A percentile compares a stretch with the other conserved stretches of the same genome.
These are phyloP conservation scores for Sialis fuliginosa DNA, from an alignment of 2,888 invertebrate species.

Conservation along the genomic window DNA sequence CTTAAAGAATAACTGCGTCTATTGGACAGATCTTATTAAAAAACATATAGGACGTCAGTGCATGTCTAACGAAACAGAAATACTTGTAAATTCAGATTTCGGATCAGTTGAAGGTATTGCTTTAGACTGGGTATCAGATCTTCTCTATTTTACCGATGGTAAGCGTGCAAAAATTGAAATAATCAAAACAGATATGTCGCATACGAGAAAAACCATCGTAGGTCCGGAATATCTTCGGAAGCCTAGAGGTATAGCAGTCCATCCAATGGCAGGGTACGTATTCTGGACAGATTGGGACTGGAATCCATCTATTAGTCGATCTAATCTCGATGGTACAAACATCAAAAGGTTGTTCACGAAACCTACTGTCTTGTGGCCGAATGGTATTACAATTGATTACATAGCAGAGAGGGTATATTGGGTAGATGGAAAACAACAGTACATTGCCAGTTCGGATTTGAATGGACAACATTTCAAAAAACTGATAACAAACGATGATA, in stretches of 20 bases:
- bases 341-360: constrained; percentile 44
- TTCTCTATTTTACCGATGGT: constrained; percentile 77
- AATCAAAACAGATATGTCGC: constrained; percentile 44
- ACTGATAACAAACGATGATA: constrained; percentile 42
- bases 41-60: constrained; percentile 69
- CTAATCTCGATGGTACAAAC: constrained; percentile 61
- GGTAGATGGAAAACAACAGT: constrained; percentile 72
- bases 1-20: constrained; percentile 65
- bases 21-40: constrained; percentile 71
- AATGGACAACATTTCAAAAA: constrained; percentile 49
- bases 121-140: constrained; percentile 73
- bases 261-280: constrained; percentile 61
- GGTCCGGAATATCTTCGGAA: constrained; percentile 44
- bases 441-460: constrained; percentile 59
- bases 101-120: constrained; percentile 78
- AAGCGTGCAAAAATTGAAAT: constrained; percentile 63
- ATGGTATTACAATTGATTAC: constrained; percentile 72
- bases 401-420: constrained; percentile 68
- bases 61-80: constrained; percentile 48
- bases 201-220: constrained; percentile 60
- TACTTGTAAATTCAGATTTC: constrained; percentile 54
- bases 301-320: constrained; percentile 59
- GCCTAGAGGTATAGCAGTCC: constrained; percentile 65
- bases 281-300: constrained; percentile 85
- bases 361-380: constrained; percentile 65